A percentile compares a stretch with the other conserved stretches of the same genome.
phyloP scores from a whole-genome alignment of 2,113 vertebrate species.

The Tragelaphus imberbis region DNA sequence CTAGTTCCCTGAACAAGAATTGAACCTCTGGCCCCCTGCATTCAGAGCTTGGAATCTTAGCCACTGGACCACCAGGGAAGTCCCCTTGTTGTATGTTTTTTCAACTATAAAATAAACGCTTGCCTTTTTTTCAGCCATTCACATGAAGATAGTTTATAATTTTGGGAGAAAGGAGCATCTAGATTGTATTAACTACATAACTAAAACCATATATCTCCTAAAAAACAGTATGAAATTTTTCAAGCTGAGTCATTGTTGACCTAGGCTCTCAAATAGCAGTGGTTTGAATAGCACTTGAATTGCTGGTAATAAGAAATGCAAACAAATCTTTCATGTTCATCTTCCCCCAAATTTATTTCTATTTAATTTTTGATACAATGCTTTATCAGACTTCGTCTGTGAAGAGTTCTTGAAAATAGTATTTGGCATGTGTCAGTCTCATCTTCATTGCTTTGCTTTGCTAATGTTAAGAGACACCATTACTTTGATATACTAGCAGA shows the following conservation, averaged over 20 bases:
- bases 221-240: constrained; percentile 53
- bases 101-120: neutral
- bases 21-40: neutral
- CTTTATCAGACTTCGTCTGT: constrained; percentile 15
- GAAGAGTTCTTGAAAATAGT: constrained; percentile 35
- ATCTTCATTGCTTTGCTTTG: constrained; percentile 23
- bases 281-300: constrained; percentile 65
- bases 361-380: neutral
- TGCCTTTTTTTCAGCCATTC: constrained; percentile 7
- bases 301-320: constrained; percentile 68
- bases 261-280: constrained; percentile 58
- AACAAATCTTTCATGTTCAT: constrained; percentile 64
- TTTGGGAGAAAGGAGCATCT: neutral
- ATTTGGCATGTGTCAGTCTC: neutral
- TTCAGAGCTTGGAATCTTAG: neutral
- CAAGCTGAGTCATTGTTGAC: constrained; percentile 69
- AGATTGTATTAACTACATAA: constrained; percentile 26
- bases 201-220: constrained; percentile 3
- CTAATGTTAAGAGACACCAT: neutral
- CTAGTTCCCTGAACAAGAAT: neutral
- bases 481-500: neutral
- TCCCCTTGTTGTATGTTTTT: neutral
- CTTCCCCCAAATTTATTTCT: constrained; percentile 50
- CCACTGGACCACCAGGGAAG: neutral
- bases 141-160: constrained; percentile 24